Percentiles rank a stretch among this genome's conserved stretches.
phyloP scores from a whole-genome alignment of 2,888 invertebrate species.

The Cryptophagus acutangulus region DNA sequence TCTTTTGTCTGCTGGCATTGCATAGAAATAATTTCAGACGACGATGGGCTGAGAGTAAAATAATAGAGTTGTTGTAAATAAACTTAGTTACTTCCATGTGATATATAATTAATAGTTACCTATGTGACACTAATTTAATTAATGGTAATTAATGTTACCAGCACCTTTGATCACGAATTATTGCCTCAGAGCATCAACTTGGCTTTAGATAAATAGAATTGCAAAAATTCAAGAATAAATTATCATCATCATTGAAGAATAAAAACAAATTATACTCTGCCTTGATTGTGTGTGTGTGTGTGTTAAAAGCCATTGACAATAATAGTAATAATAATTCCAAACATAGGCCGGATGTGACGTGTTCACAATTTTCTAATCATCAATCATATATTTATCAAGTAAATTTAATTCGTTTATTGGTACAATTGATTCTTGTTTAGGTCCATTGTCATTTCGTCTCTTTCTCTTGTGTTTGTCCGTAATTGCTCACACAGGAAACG shows the following conservation, averaged over 20 bases:
- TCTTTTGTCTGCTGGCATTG: neutral
- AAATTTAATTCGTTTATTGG: constrained; percentile 42
- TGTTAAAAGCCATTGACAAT: too few species aligned
- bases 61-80: neutral
- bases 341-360: constrained; percentile 48
- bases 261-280: too few species aligned
- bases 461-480: constrained; percentile 12
- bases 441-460: constrained; percentile 29
- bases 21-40: neutral
- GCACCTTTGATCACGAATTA: too few species aligned
- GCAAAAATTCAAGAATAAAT: too few species aligned
- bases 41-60: neutral
- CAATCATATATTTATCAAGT: constrained; percentile 49
- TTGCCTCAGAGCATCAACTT: too few species aligned
- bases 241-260: too few species aligned
- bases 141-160: neutral
- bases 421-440: constrained; percentile 42
- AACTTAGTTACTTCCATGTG: neutral
- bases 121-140: constrained; percentile 4
- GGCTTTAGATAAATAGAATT: too few species aligned
- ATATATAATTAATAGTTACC: neutral
- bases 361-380: constrained; percentile 49
- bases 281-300: too few species aligned
- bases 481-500: constrained; percentile 27
- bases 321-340: constrained; percentile 9